phyloP scores from a whole-genome alignment of 2,797 vertebrate genomes.

The Sternarchorhynchus goeldii region DNA sequence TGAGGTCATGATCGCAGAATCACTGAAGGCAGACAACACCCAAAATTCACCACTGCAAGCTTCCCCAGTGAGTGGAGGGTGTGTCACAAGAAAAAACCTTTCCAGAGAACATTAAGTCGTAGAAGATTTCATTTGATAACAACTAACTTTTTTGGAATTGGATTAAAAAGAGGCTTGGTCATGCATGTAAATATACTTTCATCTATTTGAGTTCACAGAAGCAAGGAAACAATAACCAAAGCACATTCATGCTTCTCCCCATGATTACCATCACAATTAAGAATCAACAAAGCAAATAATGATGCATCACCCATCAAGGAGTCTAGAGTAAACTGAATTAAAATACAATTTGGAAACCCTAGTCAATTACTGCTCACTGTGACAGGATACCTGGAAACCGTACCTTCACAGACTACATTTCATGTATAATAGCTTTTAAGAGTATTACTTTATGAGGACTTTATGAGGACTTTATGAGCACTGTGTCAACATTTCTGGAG shows the following conservation, averaged over 20 bases:
- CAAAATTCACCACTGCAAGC: too few relatives aligned
- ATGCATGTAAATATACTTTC: neutral
- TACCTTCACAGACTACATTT: slow-evolving; percentile 47
- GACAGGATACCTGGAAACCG: slow-evolving; percentile 57
- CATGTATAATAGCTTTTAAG: slow-evolving; percentile 37
- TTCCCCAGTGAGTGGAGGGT: too few relatives aligned
- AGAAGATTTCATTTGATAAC: neutral
- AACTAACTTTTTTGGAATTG: neutral
- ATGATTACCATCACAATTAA: slow-evolving; percentile 92
- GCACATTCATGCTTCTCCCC: slow-evolving; percentile 84
- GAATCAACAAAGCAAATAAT: slow-evolving; percentile 96
- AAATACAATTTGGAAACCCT: slow-evolving; percentile 74
- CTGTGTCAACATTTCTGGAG: slow-evolving; percentile 6
- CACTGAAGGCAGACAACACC: slow-evolving; percentile 3
- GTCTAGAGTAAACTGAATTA: slow-evolving; percentile 86
- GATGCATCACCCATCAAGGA: slow-evolving; percentile 85
- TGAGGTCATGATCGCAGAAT: slow-evolving; percentile 12
- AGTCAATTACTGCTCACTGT: slow-evolving; percentile 72
- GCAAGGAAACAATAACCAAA: slow-evolving; percentile 90
- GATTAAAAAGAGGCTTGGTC: neutral
- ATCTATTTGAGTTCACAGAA: slow-evolving; percentile 86
- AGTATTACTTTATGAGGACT: slow-evolving; percentile 21
- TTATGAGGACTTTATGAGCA: neutral
- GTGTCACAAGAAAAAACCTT: too few relatives aligned
- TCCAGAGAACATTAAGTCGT: neutral